Percentiles rank a stretch among this genome's conserved stretches.
These are phyloP conservation scores for Zhuqinia jingwanae DNA, from an alignment of 2,888 invertebrate species.

Conservation along the genomic window DNA sequence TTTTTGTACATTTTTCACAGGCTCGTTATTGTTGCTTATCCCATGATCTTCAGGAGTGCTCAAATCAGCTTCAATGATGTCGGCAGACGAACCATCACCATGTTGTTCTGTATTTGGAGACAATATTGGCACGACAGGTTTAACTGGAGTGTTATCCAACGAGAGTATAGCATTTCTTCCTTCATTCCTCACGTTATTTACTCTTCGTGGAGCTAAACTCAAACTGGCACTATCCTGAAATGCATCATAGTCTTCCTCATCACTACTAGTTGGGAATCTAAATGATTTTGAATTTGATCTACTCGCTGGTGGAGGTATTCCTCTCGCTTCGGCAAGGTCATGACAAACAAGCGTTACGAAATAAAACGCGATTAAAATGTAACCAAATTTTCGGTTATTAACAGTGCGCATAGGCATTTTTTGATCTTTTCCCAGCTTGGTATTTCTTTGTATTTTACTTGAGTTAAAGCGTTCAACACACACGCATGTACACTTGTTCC, in stretches of 20 bases:
- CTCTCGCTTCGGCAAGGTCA: not conserved
- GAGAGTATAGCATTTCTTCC: constrained; percentile 11
- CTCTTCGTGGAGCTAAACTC: not conserved
- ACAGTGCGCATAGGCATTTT: no score
- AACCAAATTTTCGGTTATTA: no score
- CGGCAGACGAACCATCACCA: not conserved
- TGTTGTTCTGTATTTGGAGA: not conserved
- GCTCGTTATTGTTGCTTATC: not conserved
- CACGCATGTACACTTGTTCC: no score
- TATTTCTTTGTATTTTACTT: no score
- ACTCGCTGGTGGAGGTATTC: no score
- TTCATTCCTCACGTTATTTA: not conserved
- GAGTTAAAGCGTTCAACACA: no score
- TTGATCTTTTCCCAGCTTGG: no score
- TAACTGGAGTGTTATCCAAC: constrained; percentile 26
- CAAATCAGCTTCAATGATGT: constrained; percentile 1
- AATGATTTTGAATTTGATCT: constrained; percentile 43
- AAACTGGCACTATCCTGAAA: not conserved
- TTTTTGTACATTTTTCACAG: not conserved
- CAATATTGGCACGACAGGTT: not conserved
- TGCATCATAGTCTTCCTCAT: not conserved
- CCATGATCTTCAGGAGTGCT: not conserved
- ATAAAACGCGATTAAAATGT: not conserved
- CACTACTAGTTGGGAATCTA: constrained; percentile 41
- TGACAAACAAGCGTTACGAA: no score